Conservation (phyloP, 2,888 invertebrate genomes). For the Salticus scenicus region DNA sequence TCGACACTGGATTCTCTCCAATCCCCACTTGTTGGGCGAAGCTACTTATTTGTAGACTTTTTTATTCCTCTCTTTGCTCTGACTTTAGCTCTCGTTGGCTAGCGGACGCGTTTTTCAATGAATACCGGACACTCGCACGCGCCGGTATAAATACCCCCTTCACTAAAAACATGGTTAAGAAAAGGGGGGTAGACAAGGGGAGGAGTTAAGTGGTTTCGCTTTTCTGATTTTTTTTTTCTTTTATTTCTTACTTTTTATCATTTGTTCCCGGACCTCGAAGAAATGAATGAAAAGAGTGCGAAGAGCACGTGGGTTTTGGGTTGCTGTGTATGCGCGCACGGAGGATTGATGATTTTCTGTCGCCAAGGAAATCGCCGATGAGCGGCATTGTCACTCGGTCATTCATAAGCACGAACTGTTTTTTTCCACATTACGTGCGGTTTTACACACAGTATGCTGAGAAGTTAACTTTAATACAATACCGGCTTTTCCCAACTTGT, state of each 20-base stretch:
- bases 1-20: too few species aligned
- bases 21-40: background rate
- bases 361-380: conserved; percentile 38
- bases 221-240: conserved; percentile 21
- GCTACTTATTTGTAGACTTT: background rate
- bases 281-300: conserved; percentile 39
- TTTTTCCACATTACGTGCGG: background rate
- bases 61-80: background rate
- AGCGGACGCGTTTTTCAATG: conserved; percentile 25
- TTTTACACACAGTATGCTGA: background rate
- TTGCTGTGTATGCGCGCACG: conserved; percentile 37
- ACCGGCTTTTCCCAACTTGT: too few species aligned
- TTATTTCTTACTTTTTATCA: conserved; percentile 26
- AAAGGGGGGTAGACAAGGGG: conserved; percentile 9
- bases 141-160: conserved; percentile 59
- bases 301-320: conserved; percentile 57
- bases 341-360: background rate
- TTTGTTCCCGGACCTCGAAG: conserved; percentile 46
- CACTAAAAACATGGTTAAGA: conserved; percentile 52
- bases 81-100: too few species aligned
- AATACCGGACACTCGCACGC: conserved; percentile 36
- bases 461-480: too few species aligned
- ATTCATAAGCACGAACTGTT: background rate
- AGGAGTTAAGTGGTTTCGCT: conserved; percentile 39
- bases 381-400: background rate